Base-by-base conservation (phyloP, 2,797 vertebrate species). In the Onychomys torridus region DNA sequence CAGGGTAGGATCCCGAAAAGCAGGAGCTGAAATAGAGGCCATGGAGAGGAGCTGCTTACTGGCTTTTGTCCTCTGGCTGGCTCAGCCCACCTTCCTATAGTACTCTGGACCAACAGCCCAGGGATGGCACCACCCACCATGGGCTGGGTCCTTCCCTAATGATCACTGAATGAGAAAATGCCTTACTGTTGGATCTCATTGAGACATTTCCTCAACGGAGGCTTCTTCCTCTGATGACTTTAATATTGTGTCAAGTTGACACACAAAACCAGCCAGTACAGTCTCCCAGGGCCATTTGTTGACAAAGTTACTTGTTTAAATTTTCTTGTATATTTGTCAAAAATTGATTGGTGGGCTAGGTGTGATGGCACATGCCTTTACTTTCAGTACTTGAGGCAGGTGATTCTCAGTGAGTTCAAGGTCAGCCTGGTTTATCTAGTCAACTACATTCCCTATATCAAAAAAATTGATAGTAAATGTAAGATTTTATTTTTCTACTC, bases 291-390 rank as follows among this genome's bases (percentile, higher is more conserved):
- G 77, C 49, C 34, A 49, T 96, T 88, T 95, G 76, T 79, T 93
- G 57, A 49, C 32, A 93, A 86, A 96, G 81, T 34, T 71, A 75
- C 93, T 90, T 25, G 32, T 88, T 89, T 85, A 87, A 65, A 82
- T 67, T 96, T 96, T 96, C 79, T 93, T 90, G n/a, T 19, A 82
- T 90, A 16, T 67, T 87, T 84, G 16, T 84, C n/a, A 92, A 75
- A 92, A 92, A 93, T 88, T 29, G 37, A 71, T 37, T 71, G 85
- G 43, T 67, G 43, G 32, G 11, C 61, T 46, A 14, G 63, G 32
- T 85, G 19, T 85, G 43, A 32, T n/a, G 43, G 32, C 43, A n/a
- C 17, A 13, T 13, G 10, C 40, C 19, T 49, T 67, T 85, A n/a
- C 19, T 23, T 43, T 67, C 32, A 23, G 82, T 67, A 34, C 29